Evolutionary conservation across 2,113 vertebrate species (phyloP).

Genomic region (Meriones unguiculatus): DNA sequence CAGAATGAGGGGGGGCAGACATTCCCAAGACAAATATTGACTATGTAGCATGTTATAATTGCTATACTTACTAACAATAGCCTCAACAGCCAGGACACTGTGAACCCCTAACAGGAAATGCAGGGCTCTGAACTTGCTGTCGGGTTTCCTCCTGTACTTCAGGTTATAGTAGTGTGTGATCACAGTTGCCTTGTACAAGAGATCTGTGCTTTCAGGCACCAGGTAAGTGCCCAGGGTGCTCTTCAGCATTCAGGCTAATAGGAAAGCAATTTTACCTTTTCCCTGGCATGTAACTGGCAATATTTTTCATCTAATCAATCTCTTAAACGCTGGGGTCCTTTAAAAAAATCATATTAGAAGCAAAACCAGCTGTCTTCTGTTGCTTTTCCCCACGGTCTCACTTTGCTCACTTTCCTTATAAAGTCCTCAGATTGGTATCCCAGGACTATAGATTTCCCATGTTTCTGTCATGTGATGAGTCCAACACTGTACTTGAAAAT

Average conservation of each 20-base stretch:
- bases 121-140: neutral
- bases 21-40: neutral
- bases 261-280: neutral
- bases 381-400: neutral
- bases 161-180: neutral
- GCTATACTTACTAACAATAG: neutral
- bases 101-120: neutral
- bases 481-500: neutral
- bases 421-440: neutral
- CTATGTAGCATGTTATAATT: neutral
- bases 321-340: conserved; percentile 9
- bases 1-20: neutral
- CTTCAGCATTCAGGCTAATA: neutral
- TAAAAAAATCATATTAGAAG: neutral
- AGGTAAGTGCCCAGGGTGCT: neutral
- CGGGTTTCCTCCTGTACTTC: neutral
- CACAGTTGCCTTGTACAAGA: neutral
- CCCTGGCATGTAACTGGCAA: neutral
- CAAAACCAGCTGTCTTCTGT: neutral
- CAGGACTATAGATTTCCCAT: too few species aligned
- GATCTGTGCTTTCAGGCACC: neutral
- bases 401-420: neutral
- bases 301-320: neutral
- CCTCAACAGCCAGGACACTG: neutral
- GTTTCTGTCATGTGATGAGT: neutral